phyloP scores from a whole-genome alignment of 2,797 vertebrate species.

The Agapornis canus region DNA sequence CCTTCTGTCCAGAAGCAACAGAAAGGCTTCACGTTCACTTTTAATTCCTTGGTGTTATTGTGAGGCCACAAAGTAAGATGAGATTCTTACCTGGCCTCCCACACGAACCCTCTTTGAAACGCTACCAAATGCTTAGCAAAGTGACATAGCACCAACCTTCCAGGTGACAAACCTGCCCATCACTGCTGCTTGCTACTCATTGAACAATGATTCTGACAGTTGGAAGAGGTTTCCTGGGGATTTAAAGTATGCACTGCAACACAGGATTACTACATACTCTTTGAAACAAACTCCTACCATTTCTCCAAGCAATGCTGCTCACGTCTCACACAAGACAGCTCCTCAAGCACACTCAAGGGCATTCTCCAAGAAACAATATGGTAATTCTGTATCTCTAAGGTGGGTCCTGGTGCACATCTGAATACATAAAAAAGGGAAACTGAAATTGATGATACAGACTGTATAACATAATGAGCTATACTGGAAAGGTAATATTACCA shows the following conservation, averaged over 20 bases:
- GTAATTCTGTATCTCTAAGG: slow-evolving; percentile 73
- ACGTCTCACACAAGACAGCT: slow-evolving; percentile 71
- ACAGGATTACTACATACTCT: slow-evolving; percentile 11
- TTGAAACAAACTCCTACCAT: slow-evolving; percentile 30
- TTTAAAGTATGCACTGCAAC: slow-evolving; percentile 35
- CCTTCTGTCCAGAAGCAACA: background rate
- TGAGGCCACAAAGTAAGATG: background rate
- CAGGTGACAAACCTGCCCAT: slow-evolving; percentile 36
- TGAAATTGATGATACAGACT: slow-evolving; percentile 7
- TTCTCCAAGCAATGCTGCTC: slow-evolving; percentile 69
- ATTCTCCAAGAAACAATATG: slow-evolving; percentile 82
- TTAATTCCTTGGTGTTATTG: background rate
- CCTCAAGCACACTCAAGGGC: slow-evolving; percentile 81
- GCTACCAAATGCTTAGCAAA: slow-evolving; percentile 51
- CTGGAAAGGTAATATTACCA: background rate
- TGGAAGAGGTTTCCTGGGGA: slow-evolving; percentile 61
- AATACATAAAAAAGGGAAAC: slow-evolving; percentile 24
- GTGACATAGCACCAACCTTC: slow-evolving; percentile 27
- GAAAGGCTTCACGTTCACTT: background rate
- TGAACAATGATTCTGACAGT: slow-evolving; percentile 53
- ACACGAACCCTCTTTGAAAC: slow-evolving; percentile 14
- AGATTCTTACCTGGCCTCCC: slow-evolving; percentile 50
- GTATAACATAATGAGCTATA: slow-evolving; percentile 41
- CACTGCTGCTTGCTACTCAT: slow-evolving; percentile 30
- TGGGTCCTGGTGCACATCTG: slow-evolving; percentile 50